phyloP scores from a whole-genome alignment of 2,888 invertebrate species.

The Dryobotodes eremita region DNA sequence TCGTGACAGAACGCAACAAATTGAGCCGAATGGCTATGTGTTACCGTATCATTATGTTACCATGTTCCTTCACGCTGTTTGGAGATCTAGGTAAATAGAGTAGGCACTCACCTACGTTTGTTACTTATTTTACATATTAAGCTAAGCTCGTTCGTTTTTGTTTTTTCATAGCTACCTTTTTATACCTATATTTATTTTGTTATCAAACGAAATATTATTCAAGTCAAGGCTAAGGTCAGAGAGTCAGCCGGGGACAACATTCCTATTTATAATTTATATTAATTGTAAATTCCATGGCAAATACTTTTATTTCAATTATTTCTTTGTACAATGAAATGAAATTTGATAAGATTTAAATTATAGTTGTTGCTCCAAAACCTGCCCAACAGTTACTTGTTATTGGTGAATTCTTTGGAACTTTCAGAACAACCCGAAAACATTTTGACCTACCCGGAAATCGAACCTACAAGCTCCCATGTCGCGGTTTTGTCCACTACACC shows the following conservation, averaged over 20 bases:
- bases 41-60: slow-evolving; percentile 5
- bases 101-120: not conserved
- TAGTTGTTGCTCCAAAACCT: not conserved
- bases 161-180: not conserved
- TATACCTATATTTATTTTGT: slow-evolving; percentile 12
- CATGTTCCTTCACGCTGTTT: slow-evolving; percentile 6
- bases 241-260: slow-evolving; percentile 17
- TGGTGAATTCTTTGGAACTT: not conserved
- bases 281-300: not conserved
- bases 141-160: not conserved
- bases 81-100: slow-evolving; percentile 2
- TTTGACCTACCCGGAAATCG: not conserved
- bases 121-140: not conserved
- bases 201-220: slow-evolving; percentile 27
- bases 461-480: not conserved
- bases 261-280: not conserved
- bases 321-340: not conserved
- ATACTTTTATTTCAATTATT: not conserved
- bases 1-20: slow-evolving; percentile 33
- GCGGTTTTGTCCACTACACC: not conserved
- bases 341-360: not conserved
- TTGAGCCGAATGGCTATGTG: slow-evolving; percentile 29
- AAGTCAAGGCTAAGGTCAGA: slow-evolving; percentile 33
- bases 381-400: not conserved
- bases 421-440: not conserved